These are phyloP conservation scores for Artemia sinica DNA, from an alignment of 2,888 invertebrate species.

Conservation along the genomic window DNA sequence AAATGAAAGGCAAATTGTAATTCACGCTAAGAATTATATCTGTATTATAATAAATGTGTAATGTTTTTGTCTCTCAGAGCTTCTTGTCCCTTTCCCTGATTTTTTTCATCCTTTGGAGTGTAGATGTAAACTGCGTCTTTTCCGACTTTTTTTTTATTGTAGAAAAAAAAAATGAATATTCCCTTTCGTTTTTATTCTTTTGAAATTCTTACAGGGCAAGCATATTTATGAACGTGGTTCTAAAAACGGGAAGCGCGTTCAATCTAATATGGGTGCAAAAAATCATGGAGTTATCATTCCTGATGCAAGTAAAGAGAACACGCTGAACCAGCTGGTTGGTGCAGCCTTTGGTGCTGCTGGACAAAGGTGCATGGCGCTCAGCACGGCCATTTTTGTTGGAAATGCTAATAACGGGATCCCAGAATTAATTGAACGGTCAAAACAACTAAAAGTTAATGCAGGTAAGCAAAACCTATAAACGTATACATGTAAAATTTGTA, in stretches of 20 bases:
- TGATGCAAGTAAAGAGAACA: constrained; percentile 92
- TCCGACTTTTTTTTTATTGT: too few species aligned
- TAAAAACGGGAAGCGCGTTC: constrained; percentile 80
- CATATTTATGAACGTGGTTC: constrained; percentile 87
- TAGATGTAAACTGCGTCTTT: too few species aligned
- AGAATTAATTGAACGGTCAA: constrained; percentile 64
- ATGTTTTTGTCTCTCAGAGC: too few species aligned
- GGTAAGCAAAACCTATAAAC: constrained; percentile 31
- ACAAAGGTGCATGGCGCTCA: constrained; percentile 96
- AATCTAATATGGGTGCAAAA: constrained; percentile 98
- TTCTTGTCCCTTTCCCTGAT: too few species aligned
- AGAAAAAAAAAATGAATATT: too few species aligned
- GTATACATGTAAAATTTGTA: neutral
- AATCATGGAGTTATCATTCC: constrained; percentile 94
- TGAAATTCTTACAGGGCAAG: constrained; percentile 43
- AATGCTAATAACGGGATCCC: constrained; percentile 85
- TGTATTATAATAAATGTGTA: too few species aligned
- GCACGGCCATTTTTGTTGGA: constrained; percentile 79
- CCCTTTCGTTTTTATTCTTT: too few species aligned
- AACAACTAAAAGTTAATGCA: constrained; percentile 74
- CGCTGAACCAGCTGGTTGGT: constrained; percentile 71
- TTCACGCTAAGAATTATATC: too few species aligned
- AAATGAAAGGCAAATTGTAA: too few species aligned
- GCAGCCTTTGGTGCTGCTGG: constrained; percentile 99
- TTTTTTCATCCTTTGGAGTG: too few species aligned